Conservation (phyloP, 2,797 vertebrate genomes). For the Acanthurus leucopareius region DNA sequence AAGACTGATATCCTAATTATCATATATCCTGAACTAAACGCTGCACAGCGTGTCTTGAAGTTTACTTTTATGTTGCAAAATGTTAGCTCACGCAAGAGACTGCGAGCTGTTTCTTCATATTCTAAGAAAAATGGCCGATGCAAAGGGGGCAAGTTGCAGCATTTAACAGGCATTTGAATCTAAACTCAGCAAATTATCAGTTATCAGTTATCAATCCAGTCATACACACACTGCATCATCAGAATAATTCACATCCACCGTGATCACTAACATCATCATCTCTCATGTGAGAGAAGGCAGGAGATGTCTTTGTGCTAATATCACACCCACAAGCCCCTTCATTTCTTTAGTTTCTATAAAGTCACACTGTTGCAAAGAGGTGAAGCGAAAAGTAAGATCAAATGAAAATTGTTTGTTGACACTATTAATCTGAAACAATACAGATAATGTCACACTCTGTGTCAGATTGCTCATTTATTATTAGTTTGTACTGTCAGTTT, state of each 20-base stretch:
- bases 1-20: constrained; percentile 22
- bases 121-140: background rate
- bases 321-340: constrained; percentile 69
- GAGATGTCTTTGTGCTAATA: constrained; percentile 61
- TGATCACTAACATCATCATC: constrained; percentile 43
- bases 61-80: constrained; percentile 14
- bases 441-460: constrained; percentile 47
- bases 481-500: constrained; percentile 36
- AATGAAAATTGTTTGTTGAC: constrained; percentile 55
- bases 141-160: background rate
- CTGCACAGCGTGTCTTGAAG: constrained; percentile 4
- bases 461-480: constrained; percentile 42
- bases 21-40: constrained; percentile 15
- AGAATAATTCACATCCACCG: constrained; percentile 65
- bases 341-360: constrained; percentile 51
- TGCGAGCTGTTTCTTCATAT: background rate
- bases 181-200: background rate
- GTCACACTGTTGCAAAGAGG: constrained; percentile 47
- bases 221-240: constrained; percentile 53
- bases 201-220: constrained; percentile 49
- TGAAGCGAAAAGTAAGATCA: constrained; percentile 67
- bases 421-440: constrained; percentile 56
- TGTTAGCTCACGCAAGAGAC: constrained; percentile 20
- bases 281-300: constrained; percentile 42
- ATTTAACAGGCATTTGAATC: background rate